phyloP scores from a whole-genome alignment of 2,113 vertebrate genomes.

The Coreoperca whiteheadi region DNA sequence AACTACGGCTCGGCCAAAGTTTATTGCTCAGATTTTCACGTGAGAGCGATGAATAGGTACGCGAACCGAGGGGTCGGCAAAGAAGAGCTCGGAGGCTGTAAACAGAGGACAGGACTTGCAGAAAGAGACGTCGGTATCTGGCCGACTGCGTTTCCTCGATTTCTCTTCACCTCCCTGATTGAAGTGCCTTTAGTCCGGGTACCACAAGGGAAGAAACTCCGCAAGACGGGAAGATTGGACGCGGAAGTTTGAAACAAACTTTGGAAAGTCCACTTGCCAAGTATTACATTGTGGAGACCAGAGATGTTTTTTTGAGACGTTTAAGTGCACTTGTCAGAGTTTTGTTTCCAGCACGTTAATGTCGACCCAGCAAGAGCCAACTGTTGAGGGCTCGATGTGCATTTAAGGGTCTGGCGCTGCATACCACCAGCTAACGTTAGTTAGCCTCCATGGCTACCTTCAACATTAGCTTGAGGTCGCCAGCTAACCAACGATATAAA shows the following conservation, averaged over 20 bases:
- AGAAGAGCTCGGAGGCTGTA: slow-evolving; percentile 44
- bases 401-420: slow-evolving; percentile 61
- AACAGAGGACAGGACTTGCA: slow-evolving; percentile 22
- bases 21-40: slow-evolving; percentile 64
- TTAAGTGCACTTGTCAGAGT: slow-evolving; percentile 42
- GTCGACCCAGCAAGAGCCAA: slow-evolving; percentile 50
- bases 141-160: slow-evolving; percentile 52
- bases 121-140: slow-evolving; percentile 49
- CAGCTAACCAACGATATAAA: slow-evolving; percentile 43
- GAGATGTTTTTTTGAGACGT: slow-evolving; percentile 33
- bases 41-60: slow-evolving; percentile 64
- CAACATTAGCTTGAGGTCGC: slow-evolving; percentile 61
- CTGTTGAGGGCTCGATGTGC: slow-evolving; percentile 71
- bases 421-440: slow-evolving; percentile 64
- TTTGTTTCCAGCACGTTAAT: slow-evolving; percentile 33
- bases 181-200: slow-evolving; percentile 73
- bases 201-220: slow-evolving; percentile 71
- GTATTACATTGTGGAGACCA: neutral
- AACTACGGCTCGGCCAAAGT: slow-evolving; percentile 69
- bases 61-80: slow-evolving; percentile 31
- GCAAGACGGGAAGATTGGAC: slow-evolving; percentile 69
- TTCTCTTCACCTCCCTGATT: slow-evolving; percentile 70
- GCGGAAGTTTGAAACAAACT: slow-evolving; percentile 79
- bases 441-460: slow-evolving; percentile 78
- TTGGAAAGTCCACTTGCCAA: slow-evolving; percentile 28